phyloP scores from a whole-genome alignment of 1,140 invertebrate genomes.

The Anastrepha obliqua region DNA sequence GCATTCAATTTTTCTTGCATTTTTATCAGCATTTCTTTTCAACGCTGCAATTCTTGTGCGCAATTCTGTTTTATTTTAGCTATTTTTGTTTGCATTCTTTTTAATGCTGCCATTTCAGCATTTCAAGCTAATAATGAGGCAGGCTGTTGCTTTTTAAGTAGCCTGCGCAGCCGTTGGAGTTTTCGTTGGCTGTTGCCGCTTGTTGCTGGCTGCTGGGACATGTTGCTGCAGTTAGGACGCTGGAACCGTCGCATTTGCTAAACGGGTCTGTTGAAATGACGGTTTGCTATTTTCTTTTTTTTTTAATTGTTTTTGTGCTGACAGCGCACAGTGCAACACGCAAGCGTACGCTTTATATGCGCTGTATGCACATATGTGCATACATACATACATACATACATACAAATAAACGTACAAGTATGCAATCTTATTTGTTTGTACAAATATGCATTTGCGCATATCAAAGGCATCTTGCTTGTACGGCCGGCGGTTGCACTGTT shows the following conservation, averaged over 20 bases:
- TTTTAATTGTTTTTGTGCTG: background rate
- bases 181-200: conserved; percentile 52
- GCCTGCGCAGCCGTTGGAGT: conserved; percentile 55
- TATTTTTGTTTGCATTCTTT: conserved; percentile 15
- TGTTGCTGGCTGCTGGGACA: background rate
- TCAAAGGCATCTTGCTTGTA: background rate
- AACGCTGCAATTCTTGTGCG: conserved; percentile 35
- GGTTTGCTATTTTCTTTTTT: background rate
- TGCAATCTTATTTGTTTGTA: background rate
- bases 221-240: background rate
- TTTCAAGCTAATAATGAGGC: conserved; percentile 56
- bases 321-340: conserved; percentile 7
- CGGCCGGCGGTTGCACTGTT: background rate
- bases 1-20: conserved; percentile 49
- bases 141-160: conserved; percentile 62
- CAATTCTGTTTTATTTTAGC: conserved; percentile 42
- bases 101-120: conserved; percentile 48
- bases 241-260: background rate
- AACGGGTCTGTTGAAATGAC: background rate
- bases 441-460: background rate
- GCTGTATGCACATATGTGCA: background rate
- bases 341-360: background rate
- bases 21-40: conserved; percentile 47
- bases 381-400: background rate
- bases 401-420: background rate